These are phyloP conservation scores for Cheilosia scutellata DNA, from an alignment of 2,888 invertebrate genomes.

Conservation along the genomic window DNA sequence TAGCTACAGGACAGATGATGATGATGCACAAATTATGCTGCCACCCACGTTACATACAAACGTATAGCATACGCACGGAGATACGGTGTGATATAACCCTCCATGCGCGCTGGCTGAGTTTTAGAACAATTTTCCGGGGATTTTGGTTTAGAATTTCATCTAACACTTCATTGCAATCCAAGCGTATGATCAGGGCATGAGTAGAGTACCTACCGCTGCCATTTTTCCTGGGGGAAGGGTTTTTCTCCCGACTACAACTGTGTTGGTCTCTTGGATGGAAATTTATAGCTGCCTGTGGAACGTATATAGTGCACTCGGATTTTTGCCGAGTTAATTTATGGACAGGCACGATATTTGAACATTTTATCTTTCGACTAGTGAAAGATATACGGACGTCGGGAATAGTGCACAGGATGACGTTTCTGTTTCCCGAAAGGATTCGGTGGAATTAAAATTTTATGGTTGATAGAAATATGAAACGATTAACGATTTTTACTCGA, in stretches of 20 bases:
- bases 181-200: conserved; percentile 45
- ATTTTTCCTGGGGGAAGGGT: conserved; percentile 47
- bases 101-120: conserved; percentile 19
- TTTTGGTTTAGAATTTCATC: conserved; percentile 71
- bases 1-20: conserved; percentile 60
- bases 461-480: conserved; percentile 75
- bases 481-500: conserved; percentile 67
- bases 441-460: conserved; percentile 73
- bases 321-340: conserved; percentile 69
- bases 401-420: neutral
- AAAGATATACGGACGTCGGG: conserved; percentile 43
- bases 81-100: neutral
- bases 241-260: conserved; percentile 1
- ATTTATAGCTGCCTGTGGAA: conserved; percentile 63
- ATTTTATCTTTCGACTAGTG: conserved; percentile 54
- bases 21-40: conserved; percentile 73
- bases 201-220: conserved; percentile 16
- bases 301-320: conserved; percentile 6
- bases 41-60: conserved; percentile 64
- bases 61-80: too few relatives aligned
- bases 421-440: conserved; percentile 72
- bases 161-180: conserved; percentile 70
- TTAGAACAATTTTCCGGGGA: conserved; percentile 72
- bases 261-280: conserved; percentile 25
- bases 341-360: conserved; percentile 71